Percentiles rank a stretch among this genome's conserved stretches.
phyloP scores from a whole-genome alignment of 2,888 invertebrate genomes.

The Oscheius onirici region DNA sequence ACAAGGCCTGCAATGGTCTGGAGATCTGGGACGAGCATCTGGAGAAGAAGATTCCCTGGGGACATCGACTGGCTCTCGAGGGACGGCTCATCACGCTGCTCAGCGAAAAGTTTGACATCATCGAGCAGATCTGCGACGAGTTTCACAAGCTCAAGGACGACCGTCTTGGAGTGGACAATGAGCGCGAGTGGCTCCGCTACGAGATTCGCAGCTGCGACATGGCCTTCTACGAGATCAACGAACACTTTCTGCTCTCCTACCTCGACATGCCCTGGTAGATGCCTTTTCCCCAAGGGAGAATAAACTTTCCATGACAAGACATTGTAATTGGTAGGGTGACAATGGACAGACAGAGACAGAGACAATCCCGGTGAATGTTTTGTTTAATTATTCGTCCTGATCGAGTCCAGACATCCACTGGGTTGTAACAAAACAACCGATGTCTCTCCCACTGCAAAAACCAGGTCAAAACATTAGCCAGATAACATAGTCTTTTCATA shows the following conservation, averaged over 20 bases:
- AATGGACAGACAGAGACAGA: too few relatives aligned
- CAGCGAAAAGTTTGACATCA: slow-evolving; percentile 57
- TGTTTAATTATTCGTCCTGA: too few relatives aligned
- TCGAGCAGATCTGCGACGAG: slow-evolving; percentile 57
- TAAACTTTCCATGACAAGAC: not conserved
- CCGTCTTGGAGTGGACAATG: slow-evolving; percentile 49
- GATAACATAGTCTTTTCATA: too few relatives aligned
- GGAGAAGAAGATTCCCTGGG: slow-evolving; percentile 51
- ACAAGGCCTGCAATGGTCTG: slow-evolving; percentile 65
- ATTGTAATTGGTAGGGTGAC: not conserved
- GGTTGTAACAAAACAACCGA: not conserved
- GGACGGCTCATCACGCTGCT: slow-evolving; percentile 56
- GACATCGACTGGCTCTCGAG: slow-evolving; percentile 62
- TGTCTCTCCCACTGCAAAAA: not conserved
- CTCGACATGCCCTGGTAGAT: slow-evolving; percentile 63
- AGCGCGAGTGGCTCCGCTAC: slow-evolving; percentile 63
- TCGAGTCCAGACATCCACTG: not conserved
- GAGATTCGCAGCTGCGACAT: slow-evolving; percentile 66
- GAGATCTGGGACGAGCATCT: slow-evolving; percentile 67
- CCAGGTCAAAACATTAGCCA: too few relatives aligned
- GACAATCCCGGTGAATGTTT: too few relatives aligned
- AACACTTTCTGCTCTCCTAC: slow-evolving; percentile 62
- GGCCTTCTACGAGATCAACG: slow-evolving; percentile 62
- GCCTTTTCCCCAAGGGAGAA: too few relatives aligned
- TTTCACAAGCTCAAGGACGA: slow-evolving; percentile 57